phyloP scores from a whole-genome alignment of 1,140 invertebrate genomes.

The Brachionus koreanus region DNA sequence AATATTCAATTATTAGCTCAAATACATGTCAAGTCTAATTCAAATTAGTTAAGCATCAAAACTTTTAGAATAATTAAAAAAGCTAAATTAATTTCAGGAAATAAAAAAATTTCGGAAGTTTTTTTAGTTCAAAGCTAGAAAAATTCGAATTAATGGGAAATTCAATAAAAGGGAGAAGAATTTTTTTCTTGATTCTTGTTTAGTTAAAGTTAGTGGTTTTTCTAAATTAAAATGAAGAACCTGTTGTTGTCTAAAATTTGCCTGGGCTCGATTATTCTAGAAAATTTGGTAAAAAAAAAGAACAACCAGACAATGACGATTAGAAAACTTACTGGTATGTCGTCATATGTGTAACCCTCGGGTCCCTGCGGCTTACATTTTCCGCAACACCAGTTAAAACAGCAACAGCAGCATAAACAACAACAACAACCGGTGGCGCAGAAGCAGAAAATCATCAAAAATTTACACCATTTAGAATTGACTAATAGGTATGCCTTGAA shows the following conservation, averaged over 20 bases:
- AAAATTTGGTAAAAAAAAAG: not conserved
- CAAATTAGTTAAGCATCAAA: not conserved
- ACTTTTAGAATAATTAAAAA: too few relatives aligned
- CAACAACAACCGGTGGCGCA: slow-evolving; percentile 60
- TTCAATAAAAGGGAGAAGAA: not conserved
- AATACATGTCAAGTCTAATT: not conserved
- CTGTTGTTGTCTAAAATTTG: not conserved
- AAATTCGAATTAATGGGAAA: not conserved
- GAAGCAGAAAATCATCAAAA: slow-evolving; percentile 70
- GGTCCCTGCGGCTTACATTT: slow-evolving; percentile 85
- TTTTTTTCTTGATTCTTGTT: not conserved
- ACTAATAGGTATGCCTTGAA: slow-evolving; percentile 58
- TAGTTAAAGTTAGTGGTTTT: not conserved
- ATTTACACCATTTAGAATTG: slow-evolving; percentile 91
- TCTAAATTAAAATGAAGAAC: not conserved
- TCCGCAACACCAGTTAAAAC: slow-evolving; percentile 94
- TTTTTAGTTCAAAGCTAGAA: not conserved
- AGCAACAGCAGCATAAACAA: slow-evolving; percentile 84
- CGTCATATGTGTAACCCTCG: slow-evolving; percentile 81
- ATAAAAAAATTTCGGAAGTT: not conserved
- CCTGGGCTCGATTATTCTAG: not conserved
- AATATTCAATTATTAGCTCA: not conserved
- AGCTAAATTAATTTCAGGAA: too few relatives aligned
- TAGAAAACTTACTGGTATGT: slow-evolving; percentile 69
- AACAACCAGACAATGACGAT: not conserved